A percentile compares a stretch with the other conserved stretches of the same genome.
These are phyloP conservation scores for Clytia hemisphaerica DNA, from an alignment of 30 jellyfish, hydroid and myxozoan genomes.

Conservation along the genomic window DNA sequence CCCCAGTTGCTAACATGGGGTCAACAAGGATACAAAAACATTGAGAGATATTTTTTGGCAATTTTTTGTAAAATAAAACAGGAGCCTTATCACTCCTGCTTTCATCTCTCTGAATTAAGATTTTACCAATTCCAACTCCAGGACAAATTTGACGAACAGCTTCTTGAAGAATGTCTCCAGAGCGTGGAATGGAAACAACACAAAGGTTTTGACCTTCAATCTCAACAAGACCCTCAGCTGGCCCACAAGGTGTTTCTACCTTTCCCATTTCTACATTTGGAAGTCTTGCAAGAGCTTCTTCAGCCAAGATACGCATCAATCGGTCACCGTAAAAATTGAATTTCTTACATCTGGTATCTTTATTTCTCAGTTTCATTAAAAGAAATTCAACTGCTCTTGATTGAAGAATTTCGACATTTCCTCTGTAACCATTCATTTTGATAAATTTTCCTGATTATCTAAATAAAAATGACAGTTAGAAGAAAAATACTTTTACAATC, in stretches of 20 bases:
- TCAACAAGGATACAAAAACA: conserved; percentile 78
- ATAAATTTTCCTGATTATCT: no score
- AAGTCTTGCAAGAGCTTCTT: conserved; percentile 71
- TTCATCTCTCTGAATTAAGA: conserved; percentile 78
- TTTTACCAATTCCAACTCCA: conserved; percentile 82
- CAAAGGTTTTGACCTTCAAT: conserved; percentile 39
- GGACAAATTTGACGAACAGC: conserved; percentile 80
- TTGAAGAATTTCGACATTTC: conserved; percentile 43
- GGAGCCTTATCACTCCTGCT: conserved; percentile 63
- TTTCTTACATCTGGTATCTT: conserved; percentile 59
- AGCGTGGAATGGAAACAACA: conserved; percentile 74
- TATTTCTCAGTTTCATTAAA: conserved; percentile 63
- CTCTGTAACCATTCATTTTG: no score
- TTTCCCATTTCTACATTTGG: conserved; percentile 57
- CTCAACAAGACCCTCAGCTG: conserved; percentile 50
- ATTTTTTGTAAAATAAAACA: conserved; percentile 54
- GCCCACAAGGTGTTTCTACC: conserved; percentile 83
- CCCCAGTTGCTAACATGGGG: conserved; percentile 95
- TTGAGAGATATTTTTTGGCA: conserved; percentile 70
- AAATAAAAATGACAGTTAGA: no score
- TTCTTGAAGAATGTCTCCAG: conserved; percentile 90
- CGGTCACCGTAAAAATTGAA: conserved; percentile 80
- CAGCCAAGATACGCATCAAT: conserved; percentile 84
- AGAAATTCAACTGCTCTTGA: conserved; percentile 60
- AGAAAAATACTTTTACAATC: no score